Conservation (phyloP, 2,797 vertebrate genomes). For the Enteromius afrohamiltoni region DNA sequence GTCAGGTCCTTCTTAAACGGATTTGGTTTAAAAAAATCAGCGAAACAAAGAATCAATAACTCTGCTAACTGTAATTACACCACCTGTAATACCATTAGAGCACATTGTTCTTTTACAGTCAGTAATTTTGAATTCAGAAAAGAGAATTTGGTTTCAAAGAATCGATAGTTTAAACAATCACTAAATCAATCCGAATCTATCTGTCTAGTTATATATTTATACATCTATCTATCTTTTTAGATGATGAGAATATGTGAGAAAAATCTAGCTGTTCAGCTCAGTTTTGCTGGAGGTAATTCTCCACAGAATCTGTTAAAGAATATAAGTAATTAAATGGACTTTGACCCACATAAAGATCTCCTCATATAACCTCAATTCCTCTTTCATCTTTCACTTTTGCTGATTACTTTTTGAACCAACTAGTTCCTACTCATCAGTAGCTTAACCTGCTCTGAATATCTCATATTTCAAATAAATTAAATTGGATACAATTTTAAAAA, state of each 20-base stretch:
- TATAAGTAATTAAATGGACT: conserved; percentile 14
- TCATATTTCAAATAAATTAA: conserved; percentile 16
- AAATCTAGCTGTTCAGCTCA: not conserved
- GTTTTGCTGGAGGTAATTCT: not conserved
- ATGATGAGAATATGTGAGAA: not conserved
- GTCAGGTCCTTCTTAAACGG: not conserved
- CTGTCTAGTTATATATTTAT: not conserved
- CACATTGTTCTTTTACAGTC: no score
- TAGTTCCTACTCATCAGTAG: conserved; percentile 6
- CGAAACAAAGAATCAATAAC: no score
- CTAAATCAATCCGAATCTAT: not conserved
- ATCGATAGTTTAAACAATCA: not conserved
- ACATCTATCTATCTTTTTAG: not conserved
- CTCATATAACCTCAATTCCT: conserved; percentile 32
- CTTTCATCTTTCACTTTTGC: conserved; percentile 28
- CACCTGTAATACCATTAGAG: no score
- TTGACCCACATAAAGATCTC: conserved; percentile 43
- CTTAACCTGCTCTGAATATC: conserved; percentile 20
- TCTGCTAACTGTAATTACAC: not conserved
- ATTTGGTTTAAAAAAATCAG: not conserved
- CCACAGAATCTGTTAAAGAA: not conserved
- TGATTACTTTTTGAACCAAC: conserved; percentile 23
- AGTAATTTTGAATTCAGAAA: no score
- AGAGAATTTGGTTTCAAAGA: no score
- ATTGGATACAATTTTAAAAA: not conserved